Evolutionary conservation across 2,113 vertebrate genomes (phyloP), one percentile per base, ranked within the genome.

Genomic region (Brienomyrus brachyistius): DNA sequence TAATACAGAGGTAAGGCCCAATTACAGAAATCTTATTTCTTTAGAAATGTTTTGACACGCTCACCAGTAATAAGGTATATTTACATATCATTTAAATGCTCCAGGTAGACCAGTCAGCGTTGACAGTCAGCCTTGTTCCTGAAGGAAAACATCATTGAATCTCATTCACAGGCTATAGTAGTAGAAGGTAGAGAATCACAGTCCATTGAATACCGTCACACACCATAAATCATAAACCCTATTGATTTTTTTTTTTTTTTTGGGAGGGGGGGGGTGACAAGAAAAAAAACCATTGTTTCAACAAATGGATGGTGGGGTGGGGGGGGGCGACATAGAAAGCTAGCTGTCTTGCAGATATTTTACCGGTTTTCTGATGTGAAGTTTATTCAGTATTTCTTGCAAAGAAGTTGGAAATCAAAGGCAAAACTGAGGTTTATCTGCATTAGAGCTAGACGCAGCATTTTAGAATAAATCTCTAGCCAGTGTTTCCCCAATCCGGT

Each of bases 191-290:
- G 31, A 21, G 21, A 74, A 47, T 35, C 59, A 88, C 88, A 86
- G 50, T 52, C 50, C 27, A 62, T 9, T 54, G 70, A 70, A 89
- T 35, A 59, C 48, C 40, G 13, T 40, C 48, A n/a, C 88, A 56
- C 74, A 89, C 31, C 15, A 59, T 62, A 59, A 88, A 56, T 88
- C 86, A 88, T 88, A 88, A 88, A 40, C 31, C 43, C 47, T 27
- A 86, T 86, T 52, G 50, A 31, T 52, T 86, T 86, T 86, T 40
- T 35, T 86, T 86, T 51, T 84, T n/a, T n/a, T n/a, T n/a, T n/a
- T n/a, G n/a, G 43, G 40, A 13, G 74, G 11, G 10, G 77, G 77
- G 21, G 23, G 13, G n/a, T 43, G 9, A 23, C 48, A 51, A 85
- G n/a, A 21, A 50, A 86, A 86, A 54, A 70, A 27, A 15, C 0